phyloP scores from a whole-genome alignment of 1,140 invertebrate genomes.

The Cydia pomonella region DNA sequence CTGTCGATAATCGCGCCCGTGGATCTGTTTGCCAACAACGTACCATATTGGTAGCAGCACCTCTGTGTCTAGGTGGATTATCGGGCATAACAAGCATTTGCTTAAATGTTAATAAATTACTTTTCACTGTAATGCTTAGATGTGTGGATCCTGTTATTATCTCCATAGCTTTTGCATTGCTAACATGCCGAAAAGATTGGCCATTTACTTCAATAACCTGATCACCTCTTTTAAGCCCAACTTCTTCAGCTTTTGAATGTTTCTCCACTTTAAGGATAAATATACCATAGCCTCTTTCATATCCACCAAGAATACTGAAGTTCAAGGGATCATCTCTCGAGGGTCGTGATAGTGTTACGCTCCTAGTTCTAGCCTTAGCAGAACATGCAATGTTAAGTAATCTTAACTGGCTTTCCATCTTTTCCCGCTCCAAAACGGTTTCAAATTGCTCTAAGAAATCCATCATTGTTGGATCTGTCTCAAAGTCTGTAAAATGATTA shows the following conservation, averaged over 20 bases:
- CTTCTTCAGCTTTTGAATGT: conserved; percentile 95
- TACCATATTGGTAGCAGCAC: conserved; percentile 75
- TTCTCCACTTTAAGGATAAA: conserved; percentile 97
- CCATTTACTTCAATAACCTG: conserved; percentile 99
- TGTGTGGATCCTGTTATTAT: conserved; percentile 96
- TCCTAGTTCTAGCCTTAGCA: conserved; percentile 95
- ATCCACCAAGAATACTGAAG: conserved; percentile 96
- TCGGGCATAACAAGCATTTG: conserved; percentile 94
- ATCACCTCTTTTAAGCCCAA: conserved; percentile 98
- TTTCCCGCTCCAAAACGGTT: conserved; percentile 89
- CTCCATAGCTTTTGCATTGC: conserved; percentile 94
- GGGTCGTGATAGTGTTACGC: conserved; percentile 94
- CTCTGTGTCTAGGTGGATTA: conserved; percentile 87
- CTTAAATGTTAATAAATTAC: conserved; percentile 92
- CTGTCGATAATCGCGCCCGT: conserved; percentile 83
- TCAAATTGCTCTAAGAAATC: conserved; percentile 98
- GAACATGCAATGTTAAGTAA: conserved; percentile 98
- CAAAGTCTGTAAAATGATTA: conserved; percentile 99
- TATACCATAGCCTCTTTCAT: conserved; percentile 94
- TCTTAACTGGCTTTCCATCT: conserved; percentile 90
- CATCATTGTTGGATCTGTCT: conserved; percentile 97
- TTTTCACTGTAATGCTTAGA: conserved; percentile 97
- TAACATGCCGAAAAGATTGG: conserved; percentile 96
- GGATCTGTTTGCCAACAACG: conserved; percentile 83
- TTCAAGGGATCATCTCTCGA: conserved; percentile 95